Conservation (phyloP, 2,797 vertebrate genomes). For the Leptatherina wallacei region DNA sequence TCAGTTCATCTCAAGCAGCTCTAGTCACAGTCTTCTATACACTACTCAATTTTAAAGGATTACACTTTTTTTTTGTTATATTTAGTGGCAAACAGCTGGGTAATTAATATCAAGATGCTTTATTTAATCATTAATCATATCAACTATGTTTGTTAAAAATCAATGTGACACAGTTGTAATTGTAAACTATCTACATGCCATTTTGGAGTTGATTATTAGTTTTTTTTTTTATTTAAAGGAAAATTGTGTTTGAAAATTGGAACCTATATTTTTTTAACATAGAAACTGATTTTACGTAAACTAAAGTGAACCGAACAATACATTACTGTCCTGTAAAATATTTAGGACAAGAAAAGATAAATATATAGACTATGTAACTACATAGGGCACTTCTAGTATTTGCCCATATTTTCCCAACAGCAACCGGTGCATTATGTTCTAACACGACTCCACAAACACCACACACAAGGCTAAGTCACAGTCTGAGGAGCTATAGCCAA, state of each 20-base stretch:
- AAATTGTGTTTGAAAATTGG: not conserved
- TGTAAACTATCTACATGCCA: not conserved
- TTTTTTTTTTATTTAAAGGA: not conserved
- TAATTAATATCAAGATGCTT: not conserved
- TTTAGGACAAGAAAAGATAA: not conserved
- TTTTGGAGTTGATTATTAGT: not conserved
- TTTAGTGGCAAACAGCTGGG: not conserved
- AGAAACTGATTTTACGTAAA: not conserved
- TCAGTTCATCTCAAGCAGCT: constrained; percentile 9
- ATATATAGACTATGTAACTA: not conserved
- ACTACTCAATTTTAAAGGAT: not conserved
- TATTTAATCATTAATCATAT: not conserved
- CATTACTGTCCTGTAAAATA: not conserved
- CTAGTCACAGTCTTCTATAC: not conserved
- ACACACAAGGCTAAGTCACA: constrained; percentile 55
- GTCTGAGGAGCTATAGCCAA: constrained; percentile 40
- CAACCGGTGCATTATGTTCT: constrained; percentile 25
- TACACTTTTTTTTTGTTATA: not conserved
- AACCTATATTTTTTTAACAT: no score
- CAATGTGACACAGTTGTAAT: not conserved
- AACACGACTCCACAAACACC: constrained; percentile 49
- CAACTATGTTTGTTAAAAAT: not conserved
- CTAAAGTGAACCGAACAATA: not conserved
- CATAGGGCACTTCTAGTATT: not conserved
- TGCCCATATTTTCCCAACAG: not conserved